Percentiles rank a stretch among this genome's conserved stretches.
Evolutionary conservation across 2,797 vertebrate species (phyloP).

Genomic region (Pempheris klunzingeri): DNA sequence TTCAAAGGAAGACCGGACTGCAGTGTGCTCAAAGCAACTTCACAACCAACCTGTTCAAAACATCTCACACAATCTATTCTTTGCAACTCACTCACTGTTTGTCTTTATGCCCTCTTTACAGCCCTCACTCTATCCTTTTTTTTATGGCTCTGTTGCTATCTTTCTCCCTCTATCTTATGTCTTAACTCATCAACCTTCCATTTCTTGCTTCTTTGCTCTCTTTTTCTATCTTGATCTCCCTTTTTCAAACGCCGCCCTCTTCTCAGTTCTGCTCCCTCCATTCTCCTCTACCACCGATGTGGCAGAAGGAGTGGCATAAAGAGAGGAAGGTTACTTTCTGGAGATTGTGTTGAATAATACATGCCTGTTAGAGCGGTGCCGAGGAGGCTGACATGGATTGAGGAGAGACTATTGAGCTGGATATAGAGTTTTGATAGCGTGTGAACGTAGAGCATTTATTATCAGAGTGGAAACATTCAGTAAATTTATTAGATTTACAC

Average conservation of each 20-base stretch:
- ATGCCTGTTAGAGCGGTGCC: slow-evolving; percentile 47
- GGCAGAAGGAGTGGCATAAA: slow-evolving; percentile 5
- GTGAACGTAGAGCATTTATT: slow-evolving; percentile 56
- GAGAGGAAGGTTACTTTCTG: slow-evolving; percentile 44
- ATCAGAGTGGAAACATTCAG: slow-evolving; percentile 10
- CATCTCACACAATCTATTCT: neutral
- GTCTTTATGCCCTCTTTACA: neutral
- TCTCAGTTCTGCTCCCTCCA: slow-evolving; percentile 1
- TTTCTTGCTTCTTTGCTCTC: neutral
- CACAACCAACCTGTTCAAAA: slow-evolving; percentile 20
- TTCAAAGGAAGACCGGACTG: slow-evolving; percentile 1
- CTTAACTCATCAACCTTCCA: neutral
- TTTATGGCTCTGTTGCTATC: neutral
- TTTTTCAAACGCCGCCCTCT: neutral
- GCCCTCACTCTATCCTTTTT: neutral
- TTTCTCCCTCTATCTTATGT: neutral
- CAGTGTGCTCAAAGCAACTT: slow-evolving; percentile 6
- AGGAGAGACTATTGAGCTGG: slow-evolving; percentile 56
- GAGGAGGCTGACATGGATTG: slow-evolving; percentile 58
- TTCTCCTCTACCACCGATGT: neutral
- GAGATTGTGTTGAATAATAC: slow-evolving; percentile 71
- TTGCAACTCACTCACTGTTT: neutral
- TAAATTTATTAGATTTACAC: slow-evolving; percentile 10
- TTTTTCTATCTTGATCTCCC: neutral
- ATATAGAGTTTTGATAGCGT: slow-evolving; percentile 65